Evolutionary conservation across 2,888 invertebrate species (phyloP).

Genomic region (Drosophila recens): DNA sequence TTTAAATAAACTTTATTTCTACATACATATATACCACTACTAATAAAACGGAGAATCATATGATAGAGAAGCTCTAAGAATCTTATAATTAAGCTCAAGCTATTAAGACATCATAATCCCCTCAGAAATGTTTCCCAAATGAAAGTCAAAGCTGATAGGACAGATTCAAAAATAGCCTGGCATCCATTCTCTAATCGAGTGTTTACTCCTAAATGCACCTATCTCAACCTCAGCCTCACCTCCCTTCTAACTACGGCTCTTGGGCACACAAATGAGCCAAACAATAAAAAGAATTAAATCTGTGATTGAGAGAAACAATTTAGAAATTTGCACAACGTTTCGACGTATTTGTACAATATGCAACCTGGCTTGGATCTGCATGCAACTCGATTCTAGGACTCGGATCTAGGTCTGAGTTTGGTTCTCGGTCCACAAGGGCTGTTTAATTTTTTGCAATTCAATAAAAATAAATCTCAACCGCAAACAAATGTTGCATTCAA

Average conservation of each 20-base stretch:
- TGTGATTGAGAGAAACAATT: slow-evolving; percentile 24
- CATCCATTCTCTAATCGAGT: slow-evolving; percentile 52
- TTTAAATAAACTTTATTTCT: too few species aligned
- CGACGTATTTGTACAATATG: slow-evolving; percentile 50
- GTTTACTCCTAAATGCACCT: slow-evolving; percentile 16
- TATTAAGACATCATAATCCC: not conserved
- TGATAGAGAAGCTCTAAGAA: not conserved
- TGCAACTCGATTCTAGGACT: not conserved
- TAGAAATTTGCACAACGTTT: slow-evolving; percentile 38
- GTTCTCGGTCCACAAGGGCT: slow-evolving; percentile 30
- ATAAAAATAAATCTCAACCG: slow-evolving; percentile 77
- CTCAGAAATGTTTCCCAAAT: not conserved
- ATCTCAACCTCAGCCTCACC: slow-evolving; percentile 1
- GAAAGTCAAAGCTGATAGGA: slow-evolving; percentile 5
- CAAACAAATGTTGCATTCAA: slow-evolving; percentile 64
- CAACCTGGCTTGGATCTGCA: slow-evolving; percentile 18
- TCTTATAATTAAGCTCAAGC: not conserved
- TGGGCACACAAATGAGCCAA: slow-evolving; percentile 6
- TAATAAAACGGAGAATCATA: too few species aligned
- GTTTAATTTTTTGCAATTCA: slow-evolving; percentile 74
- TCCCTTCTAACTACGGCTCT: not conserved
- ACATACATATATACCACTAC: too few species aligned
- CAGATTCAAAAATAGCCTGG: slow-evolving; percentile 6
- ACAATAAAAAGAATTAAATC: slow-evolving; percentile 3
- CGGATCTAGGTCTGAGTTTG: not conserved